Evolutionary conservation across 2,888 invertebrate species (phyloP).

Genomic region (Eupithecia centaureata): DNA sequence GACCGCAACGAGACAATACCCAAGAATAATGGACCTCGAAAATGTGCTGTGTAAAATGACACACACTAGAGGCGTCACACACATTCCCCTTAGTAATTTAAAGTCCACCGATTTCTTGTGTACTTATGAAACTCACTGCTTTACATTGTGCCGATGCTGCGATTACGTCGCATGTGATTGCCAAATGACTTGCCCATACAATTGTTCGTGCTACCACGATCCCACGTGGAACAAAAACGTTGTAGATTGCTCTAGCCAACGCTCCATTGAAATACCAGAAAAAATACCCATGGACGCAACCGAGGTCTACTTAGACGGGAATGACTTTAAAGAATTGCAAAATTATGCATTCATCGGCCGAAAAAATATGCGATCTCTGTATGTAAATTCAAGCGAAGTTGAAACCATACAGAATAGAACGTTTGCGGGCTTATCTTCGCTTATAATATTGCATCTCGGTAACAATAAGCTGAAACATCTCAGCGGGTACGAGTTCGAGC

Average conservation of each 20-base stretch:
- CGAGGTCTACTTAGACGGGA: constrained; percentile 95
- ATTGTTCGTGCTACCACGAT: constrained; percentile 97
- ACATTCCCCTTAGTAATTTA: constrained; percentile 89
- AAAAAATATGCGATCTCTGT: constrained; percentile 94
- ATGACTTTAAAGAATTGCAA: constrained; percentile 92
- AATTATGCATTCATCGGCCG: constrained; percentile 95
- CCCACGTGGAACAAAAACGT: constrained; percentile 96
- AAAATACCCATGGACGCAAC: constrained; percentile 97
- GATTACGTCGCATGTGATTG: constrained; percentile 98
- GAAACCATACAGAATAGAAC: constrained; percentile 94
- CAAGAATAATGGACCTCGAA: constrained; percentile 93
- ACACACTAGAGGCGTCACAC: constrained; percentile 91
- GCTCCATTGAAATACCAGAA: constrained; percentile 90
- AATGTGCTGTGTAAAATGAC: constrained; percentile 94
- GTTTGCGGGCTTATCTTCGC: constrained; percentile 92
- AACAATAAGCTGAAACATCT: constrained; percentile 92
- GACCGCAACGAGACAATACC: constrained; percentile 92
- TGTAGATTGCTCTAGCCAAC: constrained; percentile 93
- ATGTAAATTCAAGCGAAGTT: constrained; percentile 93
- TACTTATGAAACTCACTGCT: constrained; percentile 95
- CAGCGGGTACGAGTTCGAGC: constrained; percentile 93
- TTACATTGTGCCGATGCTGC: constrained; percentile 96
- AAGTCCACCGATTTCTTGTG: constrained; percentile 94
- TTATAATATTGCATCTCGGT: constrained; percentile 92
- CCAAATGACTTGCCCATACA: constrained; percentile 97